Evolutionary conservation across 2,113 vertebrate species (phyloP).

Genomic region (Laticauda laticaudata): DNA sequence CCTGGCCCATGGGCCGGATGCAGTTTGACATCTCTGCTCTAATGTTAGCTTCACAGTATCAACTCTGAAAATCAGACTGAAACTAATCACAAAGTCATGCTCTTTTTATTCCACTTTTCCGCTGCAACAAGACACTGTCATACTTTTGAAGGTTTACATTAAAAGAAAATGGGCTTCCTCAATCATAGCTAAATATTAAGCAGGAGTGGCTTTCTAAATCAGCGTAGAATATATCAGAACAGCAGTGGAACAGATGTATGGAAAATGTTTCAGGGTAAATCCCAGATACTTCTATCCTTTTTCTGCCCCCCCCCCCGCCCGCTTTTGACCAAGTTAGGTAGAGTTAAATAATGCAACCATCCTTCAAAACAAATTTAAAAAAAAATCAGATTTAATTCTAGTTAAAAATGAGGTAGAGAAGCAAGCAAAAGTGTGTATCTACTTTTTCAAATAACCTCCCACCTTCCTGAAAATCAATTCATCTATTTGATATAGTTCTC

Average conservation of each 20-base stretch:
- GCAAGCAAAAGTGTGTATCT: background rate
- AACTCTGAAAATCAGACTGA: background rate
- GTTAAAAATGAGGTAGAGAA: background rate
- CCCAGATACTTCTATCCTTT: background rate
- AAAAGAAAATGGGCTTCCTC: background rate
- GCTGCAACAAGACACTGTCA: background rate
- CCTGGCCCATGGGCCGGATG: too few relatives aligned
- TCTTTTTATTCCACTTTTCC: background rate
- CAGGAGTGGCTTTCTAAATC: background rate
- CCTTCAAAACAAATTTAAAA: background rate
- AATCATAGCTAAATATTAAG: background rate
- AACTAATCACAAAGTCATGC: background rate
- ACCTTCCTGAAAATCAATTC: background rate
- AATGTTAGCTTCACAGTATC: background rate
- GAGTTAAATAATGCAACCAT: background rate
- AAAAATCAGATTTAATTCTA: background rate
- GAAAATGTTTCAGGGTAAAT: background rate
- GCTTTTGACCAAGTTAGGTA: background rate
- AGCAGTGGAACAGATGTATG: background rate
- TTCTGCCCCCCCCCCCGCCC: background rate
- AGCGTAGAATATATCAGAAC: background rate
- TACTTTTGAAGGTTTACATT: too few relatives aligned
- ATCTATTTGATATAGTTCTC: too few relatives aligned
- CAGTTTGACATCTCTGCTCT: background rate
- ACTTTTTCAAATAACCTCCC: background rate